Evolutionary conservation across 2,888 invertebrate genomes (phyloP).

Genomic region (Ypsolopha sequella): DNA sequence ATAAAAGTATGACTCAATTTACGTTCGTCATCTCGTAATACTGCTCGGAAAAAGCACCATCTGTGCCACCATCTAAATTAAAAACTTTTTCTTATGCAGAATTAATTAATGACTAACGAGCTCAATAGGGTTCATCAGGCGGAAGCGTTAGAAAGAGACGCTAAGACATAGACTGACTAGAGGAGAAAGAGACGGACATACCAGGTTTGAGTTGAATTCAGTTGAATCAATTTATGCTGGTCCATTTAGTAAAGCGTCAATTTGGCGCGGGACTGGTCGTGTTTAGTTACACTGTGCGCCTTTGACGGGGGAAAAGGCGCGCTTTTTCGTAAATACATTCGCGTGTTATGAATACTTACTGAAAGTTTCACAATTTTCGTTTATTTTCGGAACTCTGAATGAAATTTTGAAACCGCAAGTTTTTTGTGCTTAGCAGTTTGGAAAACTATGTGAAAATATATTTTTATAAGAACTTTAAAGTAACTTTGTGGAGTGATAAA

Average conservation of each 20-base stretch:
- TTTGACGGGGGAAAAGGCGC: conserved; percentile 31
- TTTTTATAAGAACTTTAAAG: conserved; percentile 5
- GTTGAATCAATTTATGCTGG: conserved; percentile 69
- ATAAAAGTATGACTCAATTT: too few relatives aligned
- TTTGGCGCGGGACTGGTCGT: conserved; percentile 63
- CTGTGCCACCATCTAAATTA: conserved; percentile 64
- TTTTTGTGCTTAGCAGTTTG: too few relatives aligned
- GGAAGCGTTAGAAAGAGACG: conserved; percentile 48
- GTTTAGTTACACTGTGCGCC: conserved; percentile 14
- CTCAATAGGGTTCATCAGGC: conserved; percentile 69
- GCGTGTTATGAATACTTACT: not conserved
- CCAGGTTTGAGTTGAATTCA: conserved; percentile 60
- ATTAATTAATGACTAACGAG: conserved; percentile 71
- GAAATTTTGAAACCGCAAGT: too few relatives aligned
- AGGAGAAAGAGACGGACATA: conserved; percentile 28
- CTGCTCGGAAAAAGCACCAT: conserved; percentile 21
- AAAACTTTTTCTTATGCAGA: conserved; percentile 70
- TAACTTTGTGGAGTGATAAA: not conserved
- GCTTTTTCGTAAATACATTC: conserved; percentile 25
- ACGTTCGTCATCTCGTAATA: too few relatives aligned
- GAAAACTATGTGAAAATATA: conserved; percentile 1
- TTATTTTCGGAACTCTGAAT: too few relatives aligned
- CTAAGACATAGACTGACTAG: conserved; percentile 12
- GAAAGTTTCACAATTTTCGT: too few relatives aligned
- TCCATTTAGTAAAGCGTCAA: conserved; percentile 68